Evolutionary conservation across 2,888 invertebrate genomes (phyloP).

Genomic region (Endotricha flammealis): DNA sequence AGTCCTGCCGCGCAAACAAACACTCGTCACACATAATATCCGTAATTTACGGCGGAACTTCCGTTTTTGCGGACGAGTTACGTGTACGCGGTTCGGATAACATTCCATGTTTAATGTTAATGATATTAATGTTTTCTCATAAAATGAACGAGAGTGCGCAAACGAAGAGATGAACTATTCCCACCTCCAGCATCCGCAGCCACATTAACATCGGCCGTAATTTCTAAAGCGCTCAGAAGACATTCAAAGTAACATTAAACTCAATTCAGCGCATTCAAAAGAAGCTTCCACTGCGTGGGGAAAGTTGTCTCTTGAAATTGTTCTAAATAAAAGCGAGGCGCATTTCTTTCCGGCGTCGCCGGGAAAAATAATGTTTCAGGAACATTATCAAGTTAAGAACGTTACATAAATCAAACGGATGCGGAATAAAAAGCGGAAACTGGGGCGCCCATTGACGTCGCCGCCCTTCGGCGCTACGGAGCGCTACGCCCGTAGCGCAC

Average conservation of each 20-base stretch:
- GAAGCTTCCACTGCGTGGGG: not conserved
- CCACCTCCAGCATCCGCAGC: not conserved
- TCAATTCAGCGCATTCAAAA: not conserved
- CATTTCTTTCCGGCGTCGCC: not conserved
- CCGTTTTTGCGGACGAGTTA: no score
- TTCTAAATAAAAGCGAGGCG: not conserved
- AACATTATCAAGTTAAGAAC: conserved; percentile 1
- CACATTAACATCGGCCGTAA: no score
- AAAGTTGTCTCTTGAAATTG: not conserved
- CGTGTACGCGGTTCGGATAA: no score
- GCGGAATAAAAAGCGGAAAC: not conserved
- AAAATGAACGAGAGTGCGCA: no score
- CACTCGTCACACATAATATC: no score
- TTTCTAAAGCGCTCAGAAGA: no score
- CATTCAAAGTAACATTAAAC: not conserved
- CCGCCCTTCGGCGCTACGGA: not conserved
- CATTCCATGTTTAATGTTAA: no score
- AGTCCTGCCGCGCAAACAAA: no score
- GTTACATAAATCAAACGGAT: conserved; percentile 10
- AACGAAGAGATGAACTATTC: no score
- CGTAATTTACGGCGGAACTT: no score
- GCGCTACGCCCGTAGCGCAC: not conserved
- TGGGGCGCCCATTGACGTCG: not conserved
- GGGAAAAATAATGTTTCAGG: not conserved
- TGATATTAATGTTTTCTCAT: no score